phyloP scores from a whole-genome alignment of 2,113 vertebrate genomes.

The Piprites chloris region DNA sequence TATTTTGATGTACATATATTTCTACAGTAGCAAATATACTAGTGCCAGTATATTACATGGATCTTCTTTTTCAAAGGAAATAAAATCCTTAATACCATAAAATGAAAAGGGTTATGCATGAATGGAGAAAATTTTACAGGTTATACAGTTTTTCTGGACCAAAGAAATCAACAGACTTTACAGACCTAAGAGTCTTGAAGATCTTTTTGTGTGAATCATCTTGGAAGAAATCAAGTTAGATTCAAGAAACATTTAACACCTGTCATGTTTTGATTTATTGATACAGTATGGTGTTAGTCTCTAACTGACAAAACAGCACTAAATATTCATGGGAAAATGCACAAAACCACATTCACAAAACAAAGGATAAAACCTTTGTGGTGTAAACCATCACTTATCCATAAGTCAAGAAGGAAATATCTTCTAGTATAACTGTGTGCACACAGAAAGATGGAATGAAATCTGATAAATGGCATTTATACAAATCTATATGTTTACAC shows the following conservation, averaged over 20 bases:
- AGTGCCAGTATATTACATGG: background rate
- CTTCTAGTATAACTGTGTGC: background rate
- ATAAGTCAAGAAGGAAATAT: background rate
- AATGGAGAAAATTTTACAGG: background rate
- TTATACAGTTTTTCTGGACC: background rate
- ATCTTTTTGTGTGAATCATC: background rate
- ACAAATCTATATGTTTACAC: background rate
- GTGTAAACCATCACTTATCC: constrained; percentile 24
- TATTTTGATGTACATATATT: background rate
- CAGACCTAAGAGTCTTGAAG: background rate
- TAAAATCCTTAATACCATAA: background rate
- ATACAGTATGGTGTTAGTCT: constrained; percentile 25
- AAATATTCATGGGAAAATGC: constrained; percentile 64
- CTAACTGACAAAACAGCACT: constrained; percentile 66
- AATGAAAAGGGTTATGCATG: background rate
- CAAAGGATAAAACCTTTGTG: constrained; percentile 25
- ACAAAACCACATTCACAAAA: constrained; percentile 69
- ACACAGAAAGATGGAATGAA: background rate
- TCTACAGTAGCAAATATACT: background rate
- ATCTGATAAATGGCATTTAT: constrained; percentile 11
- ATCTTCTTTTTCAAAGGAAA: background rate
- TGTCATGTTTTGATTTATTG: constrained; percentile 69
- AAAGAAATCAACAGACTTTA: background rate
- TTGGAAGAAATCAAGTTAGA: background rate
- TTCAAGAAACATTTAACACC: constrained; percentile 31